Evolutionary conservation across 2,113 vertebrate species (phyloP).

Genomic region (Seriola rivoliana): DNA sequence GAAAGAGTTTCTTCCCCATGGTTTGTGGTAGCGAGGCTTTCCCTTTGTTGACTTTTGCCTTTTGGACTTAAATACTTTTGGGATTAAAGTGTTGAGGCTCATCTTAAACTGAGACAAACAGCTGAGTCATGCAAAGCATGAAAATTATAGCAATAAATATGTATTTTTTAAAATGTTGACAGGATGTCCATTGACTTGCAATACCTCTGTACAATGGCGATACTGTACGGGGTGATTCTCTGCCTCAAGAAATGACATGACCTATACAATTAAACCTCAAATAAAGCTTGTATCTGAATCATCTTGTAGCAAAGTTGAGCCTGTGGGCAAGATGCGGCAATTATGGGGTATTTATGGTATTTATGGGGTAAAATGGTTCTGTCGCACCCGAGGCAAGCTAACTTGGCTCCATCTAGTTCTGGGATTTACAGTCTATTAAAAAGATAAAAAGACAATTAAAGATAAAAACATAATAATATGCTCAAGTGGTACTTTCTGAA

Average conservation of each 20-base stretch:
- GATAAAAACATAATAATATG: slow-evolving; percentile 28
- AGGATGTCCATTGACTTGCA: too few relatives aligned
- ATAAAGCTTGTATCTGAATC: slow-evolving; percentile 1
- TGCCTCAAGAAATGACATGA: not conserved
- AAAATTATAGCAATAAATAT: too few relatives aligned
- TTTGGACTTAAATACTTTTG: not conserved
- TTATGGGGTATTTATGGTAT: slow-evolving; percentile 34
- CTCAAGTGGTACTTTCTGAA: slow-evolving; percentile 16
- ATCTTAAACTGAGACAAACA: not conserved
- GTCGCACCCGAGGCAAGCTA: slow-evolving; percentile 2
- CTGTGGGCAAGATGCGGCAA: slow-evolving; percentile 29
- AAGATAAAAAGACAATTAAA: slow-evolving; percentile 18
- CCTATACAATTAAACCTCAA: not conserved
- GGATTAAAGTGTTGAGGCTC: not conserved
- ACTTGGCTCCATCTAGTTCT: not conserved
- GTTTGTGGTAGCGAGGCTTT: not conserved
- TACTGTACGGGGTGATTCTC: not conserved
- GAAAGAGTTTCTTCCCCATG: not conserved
- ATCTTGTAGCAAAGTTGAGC: not conserved
- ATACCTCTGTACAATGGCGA: too few relatives aligned
- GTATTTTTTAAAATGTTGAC: too few relatives aligned
- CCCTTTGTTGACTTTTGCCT: not conserved
- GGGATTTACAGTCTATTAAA: slow-evolving; percentile 31
- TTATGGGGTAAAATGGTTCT: slow-evolving; percentile 5
- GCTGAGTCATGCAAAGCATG: not conserved